Percentiles rank a stretch among this genome's conserved stretches.
Conservation (phyloP, 92 coral and sea anemone genomes). For the Palythoa grandiflora region DNA sequence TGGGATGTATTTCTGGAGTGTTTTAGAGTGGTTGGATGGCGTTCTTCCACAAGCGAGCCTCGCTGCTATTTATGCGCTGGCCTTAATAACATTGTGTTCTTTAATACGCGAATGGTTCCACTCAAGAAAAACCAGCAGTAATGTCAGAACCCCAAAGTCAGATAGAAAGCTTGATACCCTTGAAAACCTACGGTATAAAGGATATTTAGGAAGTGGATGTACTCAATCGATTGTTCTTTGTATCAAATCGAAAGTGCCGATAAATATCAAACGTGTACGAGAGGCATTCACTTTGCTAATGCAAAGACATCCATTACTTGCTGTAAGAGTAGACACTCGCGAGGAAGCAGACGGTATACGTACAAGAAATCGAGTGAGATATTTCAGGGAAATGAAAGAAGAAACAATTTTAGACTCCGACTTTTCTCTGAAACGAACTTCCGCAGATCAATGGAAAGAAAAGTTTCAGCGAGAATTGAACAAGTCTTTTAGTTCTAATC, state of each 20-base stretch:
- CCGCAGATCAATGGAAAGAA: slow-evolving; percentile 33
- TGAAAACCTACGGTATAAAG: slow-evolving; percentile 19
- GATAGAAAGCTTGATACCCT: slow-evolving; percentile 18
- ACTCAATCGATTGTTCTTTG: slow-evolving; percentile 24
- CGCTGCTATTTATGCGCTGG: slow-evolving; percentile 68
- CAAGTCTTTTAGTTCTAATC: slow-evolving; percentile 35
- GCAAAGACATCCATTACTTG: slow-evolving; percentile 23
- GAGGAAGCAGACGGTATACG: background rate
- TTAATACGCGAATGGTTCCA: slow-evolving; percentile 25
- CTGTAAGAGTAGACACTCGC: background rate
- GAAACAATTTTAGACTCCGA: slow-evolving; percentile 15
- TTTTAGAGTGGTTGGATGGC: slow-evolving; percentile 64
- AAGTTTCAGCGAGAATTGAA: slow-evolving; percentile 40
- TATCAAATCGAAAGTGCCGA: slow-evolving; percentile 14
- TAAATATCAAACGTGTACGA: slow-evolving; percentile 6
- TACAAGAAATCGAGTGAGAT: background rate
- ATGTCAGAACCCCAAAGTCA: background rate
- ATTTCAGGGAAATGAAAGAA: slow-evolving; percentile 34
- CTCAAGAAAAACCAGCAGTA: background rate
- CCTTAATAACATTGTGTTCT: slow-evolving; percentile 56
- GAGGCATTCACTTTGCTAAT: slow-evolving; percentile 5
- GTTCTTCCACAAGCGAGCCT: slow-evolving; percentile 69
- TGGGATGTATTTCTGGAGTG: slow-evolving; percentile 52
- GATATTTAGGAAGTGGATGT: background rate
- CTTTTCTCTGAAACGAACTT: slow-evolving; percentile 24